These are phyloP conservation scores for Lathronympha strigana DNA, from an alignment of 2,888 invertebrate genomes.

Conservation along the genomic window DNA sequence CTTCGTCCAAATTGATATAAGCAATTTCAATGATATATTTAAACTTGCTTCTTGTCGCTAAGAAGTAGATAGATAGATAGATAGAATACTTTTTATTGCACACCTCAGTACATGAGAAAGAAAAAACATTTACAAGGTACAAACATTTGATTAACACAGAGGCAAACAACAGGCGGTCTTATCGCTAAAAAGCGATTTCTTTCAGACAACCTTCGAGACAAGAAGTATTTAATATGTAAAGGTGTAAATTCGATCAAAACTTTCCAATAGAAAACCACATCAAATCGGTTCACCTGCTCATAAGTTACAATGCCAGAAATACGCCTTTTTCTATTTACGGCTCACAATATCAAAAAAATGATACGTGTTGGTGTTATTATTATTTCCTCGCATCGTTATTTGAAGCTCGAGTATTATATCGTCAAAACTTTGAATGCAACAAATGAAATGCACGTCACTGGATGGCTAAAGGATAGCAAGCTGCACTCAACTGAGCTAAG, in stretches of 20 bases:
- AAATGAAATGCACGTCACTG: conserved; percentile 17
- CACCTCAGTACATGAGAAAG: too few relatives aligned
- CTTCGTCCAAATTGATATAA: neutral
- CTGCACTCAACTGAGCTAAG: conserved; percentile 29
- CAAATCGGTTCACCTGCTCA: too few relatives aligned
- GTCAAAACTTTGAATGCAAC: conserved; percentile 4
- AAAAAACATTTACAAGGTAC: too few relatives aligned
- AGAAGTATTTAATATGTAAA: too few relatives aligned
- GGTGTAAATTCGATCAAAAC: too few relatives aligned
- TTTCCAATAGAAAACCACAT: too few relatives aligned
- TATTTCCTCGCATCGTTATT: neutral
- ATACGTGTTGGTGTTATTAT: neutral
- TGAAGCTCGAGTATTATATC: neutral
- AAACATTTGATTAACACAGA: too few relatives aligned
- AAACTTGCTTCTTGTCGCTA: conserved; percentile 31
- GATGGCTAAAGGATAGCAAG: conserved; percentile 31
- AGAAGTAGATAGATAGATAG: too few relatives aligned
- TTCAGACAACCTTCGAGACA: too few relatives aligned
- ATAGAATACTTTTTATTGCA: too few relatives aligned
- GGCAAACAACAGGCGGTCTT: too few relatives aligned
- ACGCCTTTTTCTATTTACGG: neutral
- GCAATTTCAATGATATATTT: conserved; percentile 24
- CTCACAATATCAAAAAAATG: neutral
- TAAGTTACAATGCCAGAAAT: conserved; percentile 16
- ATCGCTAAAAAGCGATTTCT: too few relatives aligned